Conservation (phyloP, 2,888 invertebrate genomes). For the Tetragonisca angustula region DNA sequence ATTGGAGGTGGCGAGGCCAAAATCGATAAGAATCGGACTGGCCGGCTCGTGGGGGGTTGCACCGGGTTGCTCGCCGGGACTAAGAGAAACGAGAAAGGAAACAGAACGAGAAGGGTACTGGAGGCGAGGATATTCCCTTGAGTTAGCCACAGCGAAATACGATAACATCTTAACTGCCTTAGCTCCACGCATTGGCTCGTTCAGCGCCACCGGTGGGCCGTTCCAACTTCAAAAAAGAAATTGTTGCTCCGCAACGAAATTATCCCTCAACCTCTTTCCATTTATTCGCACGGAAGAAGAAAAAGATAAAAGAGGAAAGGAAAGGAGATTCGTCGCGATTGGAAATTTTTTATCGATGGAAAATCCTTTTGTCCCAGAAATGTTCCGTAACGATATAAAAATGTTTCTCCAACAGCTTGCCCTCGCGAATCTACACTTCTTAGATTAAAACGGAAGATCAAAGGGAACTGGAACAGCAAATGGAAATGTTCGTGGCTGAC, state of each 20-base stretch:
- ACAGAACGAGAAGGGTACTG: conserved; percentile 32
- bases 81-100: conserved; percentile 34
- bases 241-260: conserved; percentile 38
- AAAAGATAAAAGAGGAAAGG: no score
- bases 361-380: no score
- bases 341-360: no score
- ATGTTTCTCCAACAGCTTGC: no score
- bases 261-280: background rate
- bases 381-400: no score
- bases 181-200: conserved; percentile 54
- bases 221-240: conserved; percentile 31
- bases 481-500: no score
- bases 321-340: no score
- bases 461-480: no score
- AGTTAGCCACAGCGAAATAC: conserved; percentile 62
- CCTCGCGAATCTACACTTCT: no score
- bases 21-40: conserved; percentile 69
- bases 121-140: conserved; percentile 50
- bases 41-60: conserved; percentile 29
- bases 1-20: conserved; percentile 54
- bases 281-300: background rate
- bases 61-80: background rate
- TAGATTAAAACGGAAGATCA: no score
- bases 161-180: conserved; percentile 73
- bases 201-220: conserved; percentile 42